Conservation (phyloP, 2,797 vertebrate species). For the Halcyon leucocephala region DNA sequence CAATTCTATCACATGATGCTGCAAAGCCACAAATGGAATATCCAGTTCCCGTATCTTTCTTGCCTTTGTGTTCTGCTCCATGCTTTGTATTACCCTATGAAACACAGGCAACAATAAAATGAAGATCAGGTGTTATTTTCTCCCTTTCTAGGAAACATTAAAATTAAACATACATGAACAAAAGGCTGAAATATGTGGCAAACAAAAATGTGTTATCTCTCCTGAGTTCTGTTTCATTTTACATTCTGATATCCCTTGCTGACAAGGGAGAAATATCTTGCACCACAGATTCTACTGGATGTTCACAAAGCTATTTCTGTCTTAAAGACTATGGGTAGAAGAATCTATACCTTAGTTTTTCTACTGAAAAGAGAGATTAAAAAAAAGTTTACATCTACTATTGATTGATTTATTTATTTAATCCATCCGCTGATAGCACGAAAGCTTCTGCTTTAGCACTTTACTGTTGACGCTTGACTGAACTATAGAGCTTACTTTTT, state of each 20-base stretch:
- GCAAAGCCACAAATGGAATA: neutral
- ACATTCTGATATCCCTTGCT: neutral
- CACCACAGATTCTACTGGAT: neutral
- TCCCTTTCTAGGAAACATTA: neutral
- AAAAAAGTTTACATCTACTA: constrained; percentile 47
- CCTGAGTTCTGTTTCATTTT: neutral
- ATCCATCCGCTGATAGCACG: constrained; percentile 11
- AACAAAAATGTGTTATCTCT: neutral
- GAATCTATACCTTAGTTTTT: neutral
- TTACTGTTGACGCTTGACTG: constrained; percentile 49
- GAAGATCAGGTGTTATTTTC: neutral
- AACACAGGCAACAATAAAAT: neutral
- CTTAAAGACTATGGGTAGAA: neutral
- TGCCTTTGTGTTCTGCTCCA: neutral
- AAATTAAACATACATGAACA: neutral
- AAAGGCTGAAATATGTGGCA: neutral
- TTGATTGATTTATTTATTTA: constrained; percentile 62
- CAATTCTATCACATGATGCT: neutral
- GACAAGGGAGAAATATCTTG: neutral
- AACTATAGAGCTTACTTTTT: constrained; percentile 28
- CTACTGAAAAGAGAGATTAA: constrained; percentile 4
- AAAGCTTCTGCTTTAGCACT: constrained; percentile 64
- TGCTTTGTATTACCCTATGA: neutral
- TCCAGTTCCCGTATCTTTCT: neutral
- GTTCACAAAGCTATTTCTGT: neutral